These are phyloP conservation scores for Leuciscus idus DNA, from an alignment of 2,113 vertebrate species.

Conservation along the genomic window DNA sequence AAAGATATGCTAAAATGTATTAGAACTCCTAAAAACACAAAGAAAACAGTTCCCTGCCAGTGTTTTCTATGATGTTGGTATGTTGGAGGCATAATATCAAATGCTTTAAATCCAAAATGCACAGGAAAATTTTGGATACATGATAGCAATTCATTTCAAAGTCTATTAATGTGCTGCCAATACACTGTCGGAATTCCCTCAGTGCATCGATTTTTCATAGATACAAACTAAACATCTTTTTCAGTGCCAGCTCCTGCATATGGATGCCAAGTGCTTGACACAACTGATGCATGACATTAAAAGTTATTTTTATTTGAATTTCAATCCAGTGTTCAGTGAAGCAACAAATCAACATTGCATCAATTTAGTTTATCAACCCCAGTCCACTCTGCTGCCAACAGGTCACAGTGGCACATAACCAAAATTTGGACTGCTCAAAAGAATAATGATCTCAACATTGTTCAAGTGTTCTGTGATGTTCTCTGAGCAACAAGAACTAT, in stretches of 20 bases:
- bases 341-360: constrained; percentile 55
- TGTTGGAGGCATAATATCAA: not conserved
- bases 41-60: not conserved
- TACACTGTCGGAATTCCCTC: constrained; percentile 17
- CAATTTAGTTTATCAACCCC: constrained; percentile 46
- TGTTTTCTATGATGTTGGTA: not conserved
- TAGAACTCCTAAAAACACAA: not conserved
- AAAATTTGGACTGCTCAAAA: constrained; percentile 28
- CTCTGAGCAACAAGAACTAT: constrained; percentile 37
- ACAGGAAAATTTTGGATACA: not conserved
- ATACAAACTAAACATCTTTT: constrained; percentile 37
- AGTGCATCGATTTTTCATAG: constrained; percentile 39
- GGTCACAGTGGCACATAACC: not conserved
- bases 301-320: constrained; percentile 42
- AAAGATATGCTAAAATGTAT: constrained; percentile 6
- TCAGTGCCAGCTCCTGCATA: constrained; percentile 18
- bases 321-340: constrained; percentile 46
- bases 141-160: constrained; percentile 35
- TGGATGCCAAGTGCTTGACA: constrained; percentile 15
- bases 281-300: constrained; percentile 35
- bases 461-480: constrained; percentile 31
- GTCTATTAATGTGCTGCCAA: constrained; percentile 34
- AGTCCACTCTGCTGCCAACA: constrained; percentile 33
- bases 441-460: constrained; percentile 40
- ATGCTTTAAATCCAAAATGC: not conserved